phyloP scores from a whole-genome alignment of 2,888 invertebrate species.

The Elysia crispata region DNA sequence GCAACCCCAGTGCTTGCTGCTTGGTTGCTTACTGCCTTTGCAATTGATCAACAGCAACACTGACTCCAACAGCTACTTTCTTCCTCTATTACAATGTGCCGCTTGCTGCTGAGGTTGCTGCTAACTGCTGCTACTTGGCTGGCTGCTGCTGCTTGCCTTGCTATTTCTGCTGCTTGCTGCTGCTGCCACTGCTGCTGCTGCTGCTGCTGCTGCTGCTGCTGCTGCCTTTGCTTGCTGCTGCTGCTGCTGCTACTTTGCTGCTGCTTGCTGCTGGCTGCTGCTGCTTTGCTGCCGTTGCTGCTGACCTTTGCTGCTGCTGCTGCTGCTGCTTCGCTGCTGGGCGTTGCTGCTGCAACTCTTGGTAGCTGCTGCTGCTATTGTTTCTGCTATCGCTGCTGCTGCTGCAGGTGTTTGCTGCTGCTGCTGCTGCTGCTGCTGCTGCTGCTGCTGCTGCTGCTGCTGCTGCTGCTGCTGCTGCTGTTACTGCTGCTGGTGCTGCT shows the following conservation, averaged over 20 bases:
- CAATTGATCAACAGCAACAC: too few relatives aligned
- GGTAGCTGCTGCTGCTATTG: background rate
- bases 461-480: too few relatives aligned
- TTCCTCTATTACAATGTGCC: too few relatives aligned
- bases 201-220: constrained; percentile 16
- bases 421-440: background rate
- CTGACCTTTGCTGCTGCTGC: constrained; percentile 42
- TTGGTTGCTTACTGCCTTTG: too few relatives aligned
- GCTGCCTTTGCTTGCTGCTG: constrained; percentile 34
- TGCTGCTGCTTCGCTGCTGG: constrained; percentile 27
- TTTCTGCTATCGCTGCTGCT: too few relatives aligned
- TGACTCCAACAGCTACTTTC: too few relatives aligned
- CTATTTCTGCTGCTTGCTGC: constrained; percentile 19
- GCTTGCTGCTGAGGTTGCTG: constrained; percentile 27
- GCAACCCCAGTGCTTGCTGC: too few relatives aligned
- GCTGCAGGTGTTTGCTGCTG: too few relatives aligned
- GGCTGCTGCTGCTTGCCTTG: constrained; percentile 13
- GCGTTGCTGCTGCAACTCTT: background rate
- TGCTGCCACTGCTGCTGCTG: background rate
- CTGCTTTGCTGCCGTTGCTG: constrained; percentile 36
- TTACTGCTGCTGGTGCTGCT: too few relatives aligned
- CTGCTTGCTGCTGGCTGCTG: constrained; percentile 34
- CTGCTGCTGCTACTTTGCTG: constrained; percentile 35
- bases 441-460: background rate
- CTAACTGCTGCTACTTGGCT: constrained; percentile 36